Evolutionary conservation across 2,888 invertebrate species (phyloP), one percentile per base, ranked within the genome.

Genomic region (Stomorhina lunata): DNA sequence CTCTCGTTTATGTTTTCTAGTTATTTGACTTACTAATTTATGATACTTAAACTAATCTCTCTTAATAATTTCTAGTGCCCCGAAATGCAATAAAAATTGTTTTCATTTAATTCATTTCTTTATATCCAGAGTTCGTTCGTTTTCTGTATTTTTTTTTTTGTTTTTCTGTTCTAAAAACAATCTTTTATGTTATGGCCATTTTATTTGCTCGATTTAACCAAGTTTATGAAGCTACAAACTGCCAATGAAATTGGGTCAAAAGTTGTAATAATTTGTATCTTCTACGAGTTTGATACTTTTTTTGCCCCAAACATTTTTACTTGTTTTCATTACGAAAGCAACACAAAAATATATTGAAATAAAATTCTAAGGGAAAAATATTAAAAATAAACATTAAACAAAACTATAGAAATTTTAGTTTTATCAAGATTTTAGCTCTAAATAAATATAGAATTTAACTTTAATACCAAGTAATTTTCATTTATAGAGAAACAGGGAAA

Each of bases 211-310:
- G 68, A 77, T 61, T 77, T 61, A 77, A 40, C 40, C 22, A n/a
- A n/a, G 32, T 57, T 59, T 45, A 29, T 34, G n/a, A 48, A 59
- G n/a, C n/a, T n/a, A n/a, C 10, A 37, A 15, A 15, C 22, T 15
- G 17, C 37, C 17, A 17, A 37, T 3, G n/a, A 63, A 77, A 69
- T 53, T 77, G 27, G 77, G 63, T 69, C 78, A 78, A 55, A 27
- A 66, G n/a, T 50, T 50, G 10, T 1, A 40, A 17, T 43, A 12
- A n/a, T 53, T 57, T 29, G 48, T 66, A 37, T 66, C 66, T 32
- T 66, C 22, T n/a, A n/a, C n/a, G 2, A 22, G 3, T 22, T 27
- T 50, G 22, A 12, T 48, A 65, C 45, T 65, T 65, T 66, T 40
- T 48, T 22, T 48, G 17, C 22, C 20, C 17, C 17, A 15, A 34